Evolutionary conservation across 1,140 invertebrate genomes (phyloP).

Genomic region (Goniozus legneri): DNA sequence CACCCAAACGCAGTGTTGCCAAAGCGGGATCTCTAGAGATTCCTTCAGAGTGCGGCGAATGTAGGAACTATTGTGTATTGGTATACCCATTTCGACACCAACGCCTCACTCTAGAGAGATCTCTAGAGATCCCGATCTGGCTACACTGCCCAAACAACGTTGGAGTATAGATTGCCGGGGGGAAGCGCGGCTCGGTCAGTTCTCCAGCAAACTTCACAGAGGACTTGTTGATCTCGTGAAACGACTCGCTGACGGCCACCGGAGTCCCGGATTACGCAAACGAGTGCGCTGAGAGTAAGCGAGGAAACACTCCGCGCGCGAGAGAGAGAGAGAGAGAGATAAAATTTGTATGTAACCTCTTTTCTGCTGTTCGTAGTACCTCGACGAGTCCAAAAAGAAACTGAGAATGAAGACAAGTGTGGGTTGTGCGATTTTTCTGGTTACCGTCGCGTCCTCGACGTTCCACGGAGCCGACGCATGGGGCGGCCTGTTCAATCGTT

Average conservation of each 20-base stretch:
- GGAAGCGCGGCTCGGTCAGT: constrained; percentile 29
- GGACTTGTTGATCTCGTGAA: constrained; percentile 38
- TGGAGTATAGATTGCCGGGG: constrained; percentile 43
- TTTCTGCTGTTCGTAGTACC: too few relatives aligned
- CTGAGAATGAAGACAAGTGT: constrained; percentile 30
- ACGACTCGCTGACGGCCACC: background rate
- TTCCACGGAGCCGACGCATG: constrained; percentile 60
- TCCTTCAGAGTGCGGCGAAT: too few relatives aligned
- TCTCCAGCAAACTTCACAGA: constrained; percentile 34
- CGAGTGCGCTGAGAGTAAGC: background rate
- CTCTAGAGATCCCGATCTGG: too few relatives aligned
- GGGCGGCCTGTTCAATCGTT: constrained; percentile 80
- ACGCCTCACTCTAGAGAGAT: too few relatives aligned
- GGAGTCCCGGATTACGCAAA: background rate
- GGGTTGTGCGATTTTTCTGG: constrained; percentile 38
- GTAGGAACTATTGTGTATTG: background rate
- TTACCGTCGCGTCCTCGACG: constrained; percentile 36
- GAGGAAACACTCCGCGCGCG: background rate
- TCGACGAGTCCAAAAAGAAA: constrained; percentile 7
- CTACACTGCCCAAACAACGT: too few relatives aligned
- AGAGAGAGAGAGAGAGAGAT: background rate
- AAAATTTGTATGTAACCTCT: too few relatives aligned
- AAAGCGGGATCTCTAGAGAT: too few relatives aligned
- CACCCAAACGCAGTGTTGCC: constrained; percentile 31
- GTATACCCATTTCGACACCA: too few relatives aligned